Evolutionary conservation across 2,888 invertebrate genomes (phyloP).

Genomic region (Xylota segnis): DNA sequence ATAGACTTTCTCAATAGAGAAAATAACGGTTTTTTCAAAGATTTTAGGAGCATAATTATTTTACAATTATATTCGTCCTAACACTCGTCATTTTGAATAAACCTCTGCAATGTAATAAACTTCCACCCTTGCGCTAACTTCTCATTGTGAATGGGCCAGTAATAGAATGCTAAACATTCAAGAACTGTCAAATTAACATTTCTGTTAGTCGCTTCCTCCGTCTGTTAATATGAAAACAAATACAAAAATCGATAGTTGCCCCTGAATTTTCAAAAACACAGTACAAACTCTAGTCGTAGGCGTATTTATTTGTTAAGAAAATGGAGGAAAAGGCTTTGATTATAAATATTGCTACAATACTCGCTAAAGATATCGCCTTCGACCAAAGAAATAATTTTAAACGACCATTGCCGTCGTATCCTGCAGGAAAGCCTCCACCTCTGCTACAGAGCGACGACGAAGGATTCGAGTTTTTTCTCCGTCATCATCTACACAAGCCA

Average conservation of each 20-base stretch:
- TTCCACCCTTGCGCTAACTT: too few relatives aligned
- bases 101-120: too few relatives aligned
- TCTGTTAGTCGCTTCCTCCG: background rate
- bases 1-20: too few relatives aligned
- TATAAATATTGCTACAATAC: slow-evolving; percentile 82
- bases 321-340: slow-evolving; percentile 83
- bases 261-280: background rate
- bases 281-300: background rate
- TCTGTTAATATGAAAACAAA: slow-evolving; percentile 10
- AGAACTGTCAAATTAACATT: background rate
- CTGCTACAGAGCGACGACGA: slow-evolving; percentile 80
- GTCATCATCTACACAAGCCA: slow-evolving; percentile 62
- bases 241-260: background rate
- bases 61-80: too few relatives aligned
- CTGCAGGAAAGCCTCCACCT: slow-evolving; percentile 48
- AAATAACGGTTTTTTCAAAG: too few relatives aligned
- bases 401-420: slow-evolving; percentile 47
- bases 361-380: slow-evolving; percentile 82
- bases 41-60: too few relatives aligned
- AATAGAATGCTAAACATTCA: background rate
- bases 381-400: slow-evolving; percentile 79
- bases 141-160: too few relatives aligned
- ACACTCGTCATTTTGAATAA: too few relatives aligned
- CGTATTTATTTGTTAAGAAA: background rate
- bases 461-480: slow-evolving; percentile 77